Evolutionary conservation across 2,113 vertebrate genomes (phyloP), one percentile per base, ranked within the genome.

Genomic region (Ranitomeya variabilis): DNA sequence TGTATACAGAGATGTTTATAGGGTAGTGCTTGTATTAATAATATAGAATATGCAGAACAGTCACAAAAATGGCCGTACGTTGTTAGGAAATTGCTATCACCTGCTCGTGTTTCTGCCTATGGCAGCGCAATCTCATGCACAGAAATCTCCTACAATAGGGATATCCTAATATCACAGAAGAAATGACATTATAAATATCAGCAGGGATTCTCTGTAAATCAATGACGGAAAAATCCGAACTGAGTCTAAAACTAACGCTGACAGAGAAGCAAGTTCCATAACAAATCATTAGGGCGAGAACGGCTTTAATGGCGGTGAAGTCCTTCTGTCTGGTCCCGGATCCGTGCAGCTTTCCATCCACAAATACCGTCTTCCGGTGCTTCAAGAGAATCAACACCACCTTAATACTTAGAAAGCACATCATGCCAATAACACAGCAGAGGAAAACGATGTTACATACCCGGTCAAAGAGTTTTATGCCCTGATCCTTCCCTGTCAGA

Each of bases 161-260:
- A 78, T 79, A 79, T 78, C 74, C 74, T 51, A 86, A 86, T n/a
- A 86, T 66, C 60, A 66, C 51, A 14, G 73, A 59, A 26, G 74
- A 86, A 78, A 66, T 2, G 4, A 79, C 31, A 66, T 31, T 51
- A 79, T 79, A 79, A 4, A 79, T 12, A 86, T 79, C 37, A 2
- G 55, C 19, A 54, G 31, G 14, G 23, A 86, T 64, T 10, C 19
- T 79, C 18, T 18, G 54, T 66, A 45, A 11, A 12, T 26, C 14
- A 26, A 54, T 52, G 45, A 21, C 26, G n/a, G 4, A 6, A 54
- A 18, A 14, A 0, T n/a, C 13, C 51, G 26, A 15, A 12, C 60
- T 8, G 45, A 51, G 18, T 45, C 85, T 37, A 31, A 66, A 19
- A 13, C n/a, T 11, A n/a, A 45, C 51, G 55, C 37, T 78, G 31